Evolutionary conservation across 2,113 vertebrate species (phyloP).

Genomic region (Origma solitaria): DNA sequence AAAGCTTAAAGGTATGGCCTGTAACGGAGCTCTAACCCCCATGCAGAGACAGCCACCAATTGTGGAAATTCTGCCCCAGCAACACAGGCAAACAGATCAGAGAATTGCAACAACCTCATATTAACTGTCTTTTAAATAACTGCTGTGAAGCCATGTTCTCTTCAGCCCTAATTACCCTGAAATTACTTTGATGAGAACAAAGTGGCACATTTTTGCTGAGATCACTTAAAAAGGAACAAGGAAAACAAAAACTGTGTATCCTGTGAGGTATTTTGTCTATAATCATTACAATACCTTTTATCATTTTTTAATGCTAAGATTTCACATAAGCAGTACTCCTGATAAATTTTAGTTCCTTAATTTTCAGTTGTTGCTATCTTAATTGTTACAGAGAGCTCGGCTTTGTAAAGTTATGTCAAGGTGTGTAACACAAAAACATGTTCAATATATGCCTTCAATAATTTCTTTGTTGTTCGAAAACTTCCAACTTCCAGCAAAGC

Average conservation of each 20-base stretch:
- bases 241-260: neutral
- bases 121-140: neutral
- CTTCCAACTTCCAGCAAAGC: conserved; percentile 62
- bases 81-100: neutral
- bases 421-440: neutral
- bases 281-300: neutral
- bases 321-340: neutral
- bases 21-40: neutral
- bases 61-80: neutral
- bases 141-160: neutral
- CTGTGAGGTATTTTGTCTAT: neutral
- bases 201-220: neutral
- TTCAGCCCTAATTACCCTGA: neutral
- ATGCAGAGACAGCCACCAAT: neutral
- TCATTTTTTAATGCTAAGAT: neutral
- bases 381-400: neutral
- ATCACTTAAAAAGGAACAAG: neutral
- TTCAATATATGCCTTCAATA: conserved; percentile 43
- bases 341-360: neutral
- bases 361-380: neutral
- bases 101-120: neutral
- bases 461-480: conserved; percentile 65
- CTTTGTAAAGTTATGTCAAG: neutral
- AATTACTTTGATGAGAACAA: neutral
- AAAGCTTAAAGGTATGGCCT: neutral